Percentiles rank a stretch among this genome's conserved stretches.
Evolutionary conservation across 2,113 vertebrate genomes (phyloP).

Genomic region (Glareola pratincola): DNA sequence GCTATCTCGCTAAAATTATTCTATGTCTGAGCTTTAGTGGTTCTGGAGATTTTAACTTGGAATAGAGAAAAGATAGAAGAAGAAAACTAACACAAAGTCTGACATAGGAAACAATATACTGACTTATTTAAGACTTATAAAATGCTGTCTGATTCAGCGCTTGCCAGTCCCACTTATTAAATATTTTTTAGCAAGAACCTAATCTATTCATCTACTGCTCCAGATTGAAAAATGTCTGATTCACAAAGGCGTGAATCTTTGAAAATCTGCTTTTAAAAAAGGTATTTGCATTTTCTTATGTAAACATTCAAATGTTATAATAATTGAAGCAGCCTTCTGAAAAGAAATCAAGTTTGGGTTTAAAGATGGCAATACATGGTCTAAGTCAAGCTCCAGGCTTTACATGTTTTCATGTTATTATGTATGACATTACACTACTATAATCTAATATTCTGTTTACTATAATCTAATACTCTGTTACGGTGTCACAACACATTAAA

Average conservation of each 20-base stretch:
- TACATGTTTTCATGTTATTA: background rate
- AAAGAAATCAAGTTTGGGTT: background rate
- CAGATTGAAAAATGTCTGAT: background rate
- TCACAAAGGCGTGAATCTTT: background rate
- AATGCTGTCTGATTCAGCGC: background rate
- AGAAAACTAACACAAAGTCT: background rate
- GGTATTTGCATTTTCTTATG: background rate
- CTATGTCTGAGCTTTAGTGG: background rate
- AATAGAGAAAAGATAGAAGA: background rate
- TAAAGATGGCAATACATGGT: background rate
- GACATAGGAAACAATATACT: background rate
- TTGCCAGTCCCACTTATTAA: background rate
- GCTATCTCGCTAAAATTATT: background rate
- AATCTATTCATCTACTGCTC: background rate
- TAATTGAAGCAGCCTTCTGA: background rate
- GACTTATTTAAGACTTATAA: background rate
- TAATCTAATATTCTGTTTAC: conserved; percentile 9
- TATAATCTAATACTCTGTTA: background rate
- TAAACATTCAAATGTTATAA: background rate
- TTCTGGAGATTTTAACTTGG: background rate
- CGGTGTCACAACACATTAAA: background rate
- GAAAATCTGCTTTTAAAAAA: background rate
- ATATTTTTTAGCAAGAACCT: background rate
- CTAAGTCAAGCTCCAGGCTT: background rate
- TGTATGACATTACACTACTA: background rate